A percentile compares a stretch with the other conserved stretches of the same genome.
Evolutionary conservation across 2,797 vertebrate genomes (phyloP).

Genomic region (Galagoides demidoff): DNA sequence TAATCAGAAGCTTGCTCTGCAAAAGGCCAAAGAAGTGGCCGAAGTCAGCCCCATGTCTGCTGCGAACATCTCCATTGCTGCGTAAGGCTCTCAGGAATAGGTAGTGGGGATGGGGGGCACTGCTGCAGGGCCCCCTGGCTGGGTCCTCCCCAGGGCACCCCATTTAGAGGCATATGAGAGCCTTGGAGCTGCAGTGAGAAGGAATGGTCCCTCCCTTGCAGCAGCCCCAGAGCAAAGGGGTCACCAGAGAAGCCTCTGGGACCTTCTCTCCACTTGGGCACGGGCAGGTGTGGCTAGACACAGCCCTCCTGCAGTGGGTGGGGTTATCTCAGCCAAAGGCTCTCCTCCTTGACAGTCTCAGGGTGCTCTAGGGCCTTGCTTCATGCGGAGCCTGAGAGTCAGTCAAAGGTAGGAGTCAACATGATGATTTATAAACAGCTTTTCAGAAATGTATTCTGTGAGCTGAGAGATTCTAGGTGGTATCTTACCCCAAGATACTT

Average conservation of each 20-base stretch:
- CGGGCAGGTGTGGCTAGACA: fast-evolving
- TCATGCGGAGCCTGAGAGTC: background rate
- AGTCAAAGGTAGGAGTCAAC: background rate
- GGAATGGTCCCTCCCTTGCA: background rate
- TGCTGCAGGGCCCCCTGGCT: background rate
- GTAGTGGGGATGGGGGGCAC: background rate
- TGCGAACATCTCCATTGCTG: constrained; percentile 95
- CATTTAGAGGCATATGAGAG: background rate
- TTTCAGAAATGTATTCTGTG: background rate
- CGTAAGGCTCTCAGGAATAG: constrained; percentile 89
- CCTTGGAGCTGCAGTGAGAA: background rate
- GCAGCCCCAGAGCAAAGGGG: background rate
- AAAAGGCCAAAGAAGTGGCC: constrained; percentile 97
- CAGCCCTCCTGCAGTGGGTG: background rate
- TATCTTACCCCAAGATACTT: background rate
- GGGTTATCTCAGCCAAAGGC: fast-evolving
- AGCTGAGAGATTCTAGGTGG: background rate
- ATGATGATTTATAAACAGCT: background rate
- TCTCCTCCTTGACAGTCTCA: background rate
- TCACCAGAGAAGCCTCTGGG: constrained; percentile 16
- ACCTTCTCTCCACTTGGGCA: background rate
- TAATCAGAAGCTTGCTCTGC: constrained; percentile 96
- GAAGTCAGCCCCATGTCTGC: constrained; percentile 98
- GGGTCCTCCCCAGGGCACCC: background rate
- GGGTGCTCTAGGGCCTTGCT: too few species aligned